Percentiles rank a stretch among this genome's conserved stretches.
Evolutionary conservation across 1,140 invertebrate genomes (phyloP).

Genomic region (Euborellia annulipes): DNA sequence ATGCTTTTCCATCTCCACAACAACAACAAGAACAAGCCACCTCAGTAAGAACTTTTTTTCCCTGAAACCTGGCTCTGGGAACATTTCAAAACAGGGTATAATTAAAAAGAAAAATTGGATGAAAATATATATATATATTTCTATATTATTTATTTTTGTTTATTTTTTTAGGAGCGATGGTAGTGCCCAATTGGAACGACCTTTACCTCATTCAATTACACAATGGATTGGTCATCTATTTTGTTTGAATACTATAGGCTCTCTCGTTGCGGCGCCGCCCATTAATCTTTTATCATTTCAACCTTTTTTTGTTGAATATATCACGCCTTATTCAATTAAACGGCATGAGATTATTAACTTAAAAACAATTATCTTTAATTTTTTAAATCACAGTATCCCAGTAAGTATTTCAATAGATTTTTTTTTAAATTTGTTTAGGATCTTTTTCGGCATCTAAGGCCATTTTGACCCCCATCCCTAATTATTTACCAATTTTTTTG

Average conservation of each 20-base stretch:
- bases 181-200: conserved; percentile 28
- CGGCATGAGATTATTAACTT: conserved; percentile 48
- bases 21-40: too few species aligned
- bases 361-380: conserved; percentile 57
- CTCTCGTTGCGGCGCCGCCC: conserved; percentile 42
- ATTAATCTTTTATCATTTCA: conserved; percentile 45
- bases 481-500: too few species aligned
- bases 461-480: too few species aligned
- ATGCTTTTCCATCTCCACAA: too few species aligned
- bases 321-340: conserved; percentile 52
- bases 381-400: conserved; percentile 41
- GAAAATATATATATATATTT: too few species aligned
- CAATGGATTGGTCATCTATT: conserved; percentile 53
- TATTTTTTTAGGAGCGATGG: conserved; percentile 33
- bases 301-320: conserved; percentile 54
- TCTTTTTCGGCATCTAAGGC: too few species aligned
- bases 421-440: too few species aligned
- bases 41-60: conserved; percentile 37
- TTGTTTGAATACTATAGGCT: conserved; percentile 42
- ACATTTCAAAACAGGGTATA: conserved; percentile 18
- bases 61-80: conserved; percentile 57
- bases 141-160: too few species aligned
- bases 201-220: conserved; percentile 55
- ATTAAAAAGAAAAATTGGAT: neutral
- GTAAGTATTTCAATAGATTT: conserved; percentile 27